Evolutionary conservation across 2,113 vertebrate species (phyloP).

Genomic region (Sprattus sprattus): DNA sequence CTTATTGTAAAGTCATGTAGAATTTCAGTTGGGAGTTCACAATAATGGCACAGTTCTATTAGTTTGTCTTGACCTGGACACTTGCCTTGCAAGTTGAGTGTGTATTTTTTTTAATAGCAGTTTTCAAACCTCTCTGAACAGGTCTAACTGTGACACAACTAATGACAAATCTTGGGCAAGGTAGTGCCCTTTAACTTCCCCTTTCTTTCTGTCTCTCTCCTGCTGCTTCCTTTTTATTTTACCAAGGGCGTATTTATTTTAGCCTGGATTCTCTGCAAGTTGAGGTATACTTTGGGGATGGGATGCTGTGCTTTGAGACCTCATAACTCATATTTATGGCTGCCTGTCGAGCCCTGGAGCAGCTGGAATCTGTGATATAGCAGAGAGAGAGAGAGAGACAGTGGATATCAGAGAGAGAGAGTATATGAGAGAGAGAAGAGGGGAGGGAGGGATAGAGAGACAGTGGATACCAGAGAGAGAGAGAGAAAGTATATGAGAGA

Average conservation of each 20-base stretch:
- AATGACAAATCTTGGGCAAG: neutral
- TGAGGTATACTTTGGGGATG: constrained; percentile 51
- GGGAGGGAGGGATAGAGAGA: neutral
- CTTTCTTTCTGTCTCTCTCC: constrained; percentile 21
- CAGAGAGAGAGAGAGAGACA: neutral
- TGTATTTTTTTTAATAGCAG: neutral
- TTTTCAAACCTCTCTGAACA: neutral
- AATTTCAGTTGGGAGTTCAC: neutral
- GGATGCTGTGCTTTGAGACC: constrained; percentile 39
- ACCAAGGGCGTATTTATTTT: constrained; percentile 56
- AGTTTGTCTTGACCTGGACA: neutral
- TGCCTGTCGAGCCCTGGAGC: constrained; percentile 48
- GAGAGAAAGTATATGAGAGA: neutral
- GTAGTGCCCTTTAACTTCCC: constrained; percentile 24
- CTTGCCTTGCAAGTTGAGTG: neutral
- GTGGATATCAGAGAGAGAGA: constrained; percentile 13
- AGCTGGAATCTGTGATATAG: constrained; percentile 22
- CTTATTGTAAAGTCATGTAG: neutral
- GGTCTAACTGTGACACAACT: neutral
- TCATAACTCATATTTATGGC: constrained; percentile 54
- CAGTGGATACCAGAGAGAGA: neutral
- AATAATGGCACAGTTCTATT: neutral
- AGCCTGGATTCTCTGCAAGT: constrained; percentile 50
- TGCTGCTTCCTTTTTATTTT: constrained; percentile 41
- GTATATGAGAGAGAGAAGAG: neutral